phyloP scores from a whole-genome alignment of 2,888 invertebrate genomes.

The Ochropleura leucogaster region DNA sequence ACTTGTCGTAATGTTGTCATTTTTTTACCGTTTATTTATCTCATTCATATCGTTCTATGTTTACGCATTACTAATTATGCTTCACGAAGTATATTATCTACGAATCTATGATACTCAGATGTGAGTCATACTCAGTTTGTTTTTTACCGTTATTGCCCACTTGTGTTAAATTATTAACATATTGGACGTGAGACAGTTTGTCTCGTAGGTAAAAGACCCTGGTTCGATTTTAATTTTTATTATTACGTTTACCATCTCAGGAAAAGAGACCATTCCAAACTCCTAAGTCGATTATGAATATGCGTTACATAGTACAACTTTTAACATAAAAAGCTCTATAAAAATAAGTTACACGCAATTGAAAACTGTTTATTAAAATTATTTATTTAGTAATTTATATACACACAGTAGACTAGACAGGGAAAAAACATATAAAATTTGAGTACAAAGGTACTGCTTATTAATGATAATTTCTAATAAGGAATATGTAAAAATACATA shows the following conservation, averaged over 20 bases:
- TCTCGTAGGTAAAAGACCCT: constrained; percentile 41
- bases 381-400: no score
- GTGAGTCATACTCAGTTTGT: constrained; percentile 10
- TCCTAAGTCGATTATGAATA: neutral
- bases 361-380: neutral
- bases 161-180: constrained; percentile 24
- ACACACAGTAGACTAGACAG: no score
- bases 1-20: constrained; percentile 30
- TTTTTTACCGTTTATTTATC: constrained; percentile 29
- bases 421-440: no score
- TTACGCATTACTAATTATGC: constrained; percentile 24
- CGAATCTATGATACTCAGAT: constrained; percentile 23
- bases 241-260: neutral
- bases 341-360: neutral
- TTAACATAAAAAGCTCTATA: constrained; percentile 1
- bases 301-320: neutral
- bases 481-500: no score
- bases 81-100: constrained; percentile 21
- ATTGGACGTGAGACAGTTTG: constrained; percentile 42
- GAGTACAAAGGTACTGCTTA: no score
- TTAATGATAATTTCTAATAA: no score
- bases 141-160: constrained; percentile 18
- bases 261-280: constrained; percentile 7
- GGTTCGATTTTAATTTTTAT: constrained; percentile 12
- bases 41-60: constrained; percentile 31